Conservation (phyloP, 1,140 invertebrate genomes). For the Liolophura sinensis region DNA sequence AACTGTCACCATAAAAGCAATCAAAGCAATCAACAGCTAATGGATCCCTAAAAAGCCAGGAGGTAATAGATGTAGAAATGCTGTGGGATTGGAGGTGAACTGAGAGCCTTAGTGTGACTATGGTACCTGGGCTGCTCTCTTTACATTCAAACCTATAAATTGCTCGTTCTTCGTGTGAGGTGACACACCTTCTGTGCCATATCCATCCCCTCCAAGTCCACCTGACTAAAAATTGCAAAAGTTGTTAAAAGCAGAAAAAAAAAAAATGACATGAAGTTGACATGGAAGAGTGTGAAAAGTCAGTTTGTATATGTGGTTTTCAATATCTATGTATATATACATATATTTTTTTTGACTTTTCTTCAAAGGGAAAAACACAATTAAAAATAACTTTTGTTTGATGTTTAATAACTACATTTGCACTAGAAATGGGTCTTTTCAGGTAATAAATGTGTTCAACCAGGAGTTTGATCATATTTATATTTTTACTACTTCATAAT, state of each 20-base stretch:
- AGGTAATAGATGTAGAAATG: no score
- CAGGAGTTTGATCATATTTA: no score
- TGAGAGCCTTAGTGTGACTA: background rate
- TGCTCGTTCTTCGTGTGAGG: slow-evolving; percentile 65
- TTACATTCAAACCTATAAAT: slow-evolving; percentile 65
- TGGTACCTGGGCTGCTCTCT: slow-evolving; percentile 56
- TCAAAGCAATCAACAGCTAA: slow-evolving; percentile 3
- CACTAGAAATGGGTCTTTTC: no score
- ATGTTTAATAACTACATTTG: no score
- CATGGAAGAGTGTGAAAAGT: background rate
- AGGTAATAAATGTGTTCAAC: no score
- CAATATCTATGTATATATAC: background rate
- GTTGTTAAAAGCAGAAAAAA: background rate
- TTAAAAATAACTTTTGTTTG: no score
- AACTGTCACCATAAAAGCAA: background rate
- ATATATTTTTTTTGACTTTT: background rate
- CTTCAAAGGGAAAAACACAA: no score
- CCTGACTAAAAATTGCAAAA: slow-evolving; percentile 31
- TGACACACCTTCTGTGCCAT: slow-evolving; percentile 17
- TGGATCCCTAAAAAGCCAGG: background rate
- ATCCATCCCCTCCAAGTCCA: slow-evolving; percentile 38
- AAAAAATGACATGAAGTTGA: background rate
- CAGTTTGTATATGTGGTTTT: background rate
- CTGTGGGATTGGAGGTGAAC: no score
- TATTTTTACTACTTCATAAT: no score